Evolutionary conservation across 1,140 invertebrate genomes (phyloP), one percentile per base, ranked within the genome.

Genomic region (Drosophila lacertosa): DNA sequence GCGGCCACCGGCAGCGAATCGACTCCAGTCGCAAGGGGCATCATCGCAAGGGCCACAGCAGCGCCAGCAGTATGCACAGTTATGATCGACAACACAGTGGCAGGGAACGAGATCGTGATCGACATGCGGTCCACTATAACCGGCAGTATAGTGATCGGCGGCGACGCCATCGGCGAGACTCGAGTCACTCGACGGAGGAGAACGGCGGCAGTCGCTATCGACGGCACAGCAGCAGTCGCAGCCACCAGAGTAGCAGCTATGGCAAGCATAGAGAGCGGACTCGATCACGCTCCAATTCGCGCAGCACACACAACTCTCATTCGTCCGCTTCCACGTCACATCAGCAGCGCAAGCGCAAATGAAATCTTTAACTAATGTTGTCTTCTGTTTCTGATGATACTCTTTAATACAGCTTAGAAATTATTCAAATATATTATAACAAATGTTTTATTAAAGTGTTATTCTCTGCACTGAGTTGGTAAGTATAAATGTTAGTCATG

Each of bases 231-330:
- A 77, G 59, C 22, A 71, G 73, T 20, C 59, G 74, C 11, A 54
- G 75, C 35, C 65, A 79, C 3, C 69, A 84, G 16, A 74, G 74
- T 40, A 82, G 53, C 47, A 75, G 66, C 33, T 55, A 66, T 50
- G 42, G 59, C 18, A 73, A 69, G 2, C 59, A 71, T 32, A 57
- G 74, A 5, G 42, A 54, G 1, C 51, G 60, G 20, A 66, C 82
- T 26, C 76, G 82, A 54, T 88, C 82, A 6, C 82, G 83, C 15
- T 88, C 82, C 26, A 75, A 78, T 20, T 82, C 81, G n/a, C 77
- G 81, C 44, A 88, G 47, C 68, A 74, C 54, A 26, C 77, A 86
- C 57, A 64, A 70, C 69, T 77, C 82, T 60, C 57, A 69, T 32
- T 84, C 81, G 60, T 74, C 82, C 57, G 58, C 67, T 75, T 88